Conservation (phyloP, 2,888 invertebrate species). For the Charanyca ferruginea region DNA sequence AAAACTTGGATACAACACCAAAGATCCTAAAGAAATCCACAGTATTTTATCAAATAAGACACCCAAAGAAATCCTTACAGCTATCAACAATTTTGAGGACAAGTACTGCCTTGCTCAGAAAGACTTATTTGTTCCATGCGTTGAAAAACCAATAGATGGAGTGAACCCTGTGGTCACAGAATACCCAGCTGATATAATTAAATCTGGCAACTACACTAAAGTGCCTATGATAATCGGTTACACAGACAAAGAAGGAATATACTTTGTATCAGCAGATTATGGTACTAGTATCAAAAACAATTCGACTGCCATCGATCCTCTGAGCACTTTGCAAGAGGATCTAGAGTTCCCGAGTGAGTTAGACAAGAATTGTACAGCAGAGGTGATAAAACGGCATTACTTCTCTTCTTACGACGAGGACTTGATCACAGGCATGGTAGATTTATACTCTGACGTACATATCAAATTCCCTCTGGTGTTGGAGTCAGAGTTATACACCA, state of each 20-base stretch:
- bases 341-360: slow-evolving; percentile 78
- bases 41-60: slow-evolving; percentile 78
- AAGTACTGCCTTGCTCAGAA: slow-evolving; percentile 80
- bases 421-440: slow-evolving; percentile 83
- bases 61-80: slow-evolving; percentile 76
- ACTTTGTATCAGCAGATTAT: slow-evolving; percentile 82
- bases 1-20: slow-evolving; percentile 81
- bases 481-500: slow-evolving; percentile 81
- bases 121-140: slow-evolving; percentile 82
- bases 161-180: slow-evolving; percentile 80
- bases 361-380: slow-evolving; percentile 77
- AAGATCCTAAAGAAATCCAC: slow-evolving; percentile 81
- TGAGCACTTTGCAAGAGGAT: slow-evolving; percentile 75
- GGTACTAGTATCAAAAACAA: slow-evolving; percentile 76
- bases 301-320: slow-evolving; percentile 68
- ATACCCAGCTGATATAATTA: slow-evolving; percentile 79
- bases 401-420: slow-evolving; percentile 80
- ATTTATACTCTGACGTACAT: slow-evolving; percentile 84
- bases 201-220: slow-evolving; percentile 83
- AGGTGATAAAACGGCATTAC: slow-evolving; percentile 76
- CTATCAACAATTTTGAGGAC: slow-evolving; percentile 78
- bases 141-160: slow-evolving; percentile 82
- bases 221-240: slow-evolving; percentile 87
- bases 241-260: slow-evolving; percentile 85
- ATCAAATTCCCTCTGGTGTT: slow-evolving; percentile 83